Evolutionary conservation across 2,797 vertebrate genomes (phyloP), one percentile per base, ranked within the genome.

Genomic region (Danio choprae): DNA sequence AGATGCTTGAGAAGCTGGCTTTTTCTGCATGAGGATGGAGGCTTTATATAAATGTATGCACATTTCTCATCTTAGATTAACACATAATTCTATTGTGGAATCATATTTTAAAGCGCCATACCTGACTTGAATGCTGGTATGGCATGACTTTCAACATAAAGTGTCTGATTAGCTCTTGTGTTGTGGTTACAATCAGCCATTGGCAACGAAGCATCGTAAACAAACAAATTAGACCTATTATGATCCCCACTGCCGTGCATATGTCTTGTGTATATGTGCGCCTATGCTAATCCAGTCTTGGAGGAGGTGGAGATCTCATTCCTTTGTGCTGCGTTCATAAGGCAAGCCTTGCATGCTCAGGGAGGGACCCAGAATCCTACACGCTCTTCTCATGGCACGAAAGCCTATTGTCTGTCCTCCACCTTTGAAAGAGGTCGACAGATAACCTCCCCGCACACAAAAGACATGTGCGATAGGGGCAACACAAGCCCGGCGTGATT

Each of bases 391-490:
- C 82, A 41, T 87, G 87, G 86, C 88, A 89, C 87, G 87, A 77
- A 84, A 86, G 60, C 67, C 55, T 81, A 84, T 89, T 90, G 88
- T 88, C 51, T 80, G 74, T 69, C 81, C 79, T 85, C 77, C 84
- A 82, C 77, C 84, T 72, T 55, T 71, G 76, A 77, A 84, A 78
- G 72, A 73, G 70, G 65, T 38, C 56, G 15, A 58, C 71, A 67
- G 83, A 87, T 83, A 85, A 84, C 83, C 84, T 77, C 68, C 22
- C 68, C 36, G 46, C 48, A 59, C 67, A 85, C 70, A 11, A 80
- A 84, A 80, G 78, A 51, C 22, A 46, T 22, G 73, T 20, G 68
- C 20, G 62, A 87, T 88, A 83, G 81, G 84, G 88, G 88, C 83
- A 79, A 69, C 76, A 85, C 85, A 86, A 86, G 79, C 51, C 58